phyloP scores from a whole-genome alignment of 2,113 vertebrate species.

The Pica pica region DNA sequence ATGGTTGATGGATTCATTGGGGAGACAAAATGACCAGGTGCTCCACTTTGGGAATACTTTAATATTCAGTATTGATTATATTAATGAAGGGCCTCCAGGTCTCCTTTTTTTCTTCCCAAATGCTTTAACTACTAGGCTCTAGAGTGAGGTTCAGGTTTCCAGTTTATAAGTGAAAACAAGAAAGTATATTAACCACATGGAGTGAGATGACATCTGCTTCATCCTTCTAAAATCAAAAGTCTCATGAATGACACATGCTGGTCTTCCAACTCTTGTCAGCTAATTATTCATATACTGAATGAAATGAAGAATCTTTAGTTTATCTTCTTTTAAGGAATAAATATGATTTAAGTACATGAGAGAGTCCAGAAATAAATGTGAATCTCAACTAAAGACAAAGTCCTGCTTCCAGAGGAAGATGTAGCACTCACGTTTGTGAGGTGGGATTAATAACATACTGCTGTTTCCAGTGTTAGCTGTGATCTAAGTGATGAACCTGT shows the following conservation, averaged over 20 bases:
- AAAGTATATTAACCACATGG: background rate
- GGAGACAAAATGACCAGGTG: background rate
- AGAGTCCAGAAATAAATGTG: background rate
- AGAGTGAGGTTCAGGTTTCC: background rate
- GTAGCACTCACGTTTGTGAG: background rate
- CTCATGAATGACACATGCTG: background rate
- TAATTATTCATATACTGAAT: background rate
- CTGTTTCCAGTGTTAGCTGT: background rate
- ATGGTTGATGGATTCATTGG: background rate
- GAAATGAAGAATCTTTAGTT: background rate
- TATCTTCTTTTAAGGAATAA: background rate
- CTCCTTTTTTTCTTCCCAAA: background rate
- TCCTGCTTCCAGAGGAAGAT: background rate
- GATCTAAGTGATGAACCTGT: background rate
- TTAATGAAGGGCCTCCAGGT: background rate
- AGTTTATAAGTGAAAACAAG: background rate
- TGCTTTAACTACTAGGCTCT: background rate
- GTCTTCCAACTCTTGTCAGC: background rate
- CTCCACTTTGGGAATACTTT: background rate
- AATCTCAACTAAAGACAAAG: background rate
- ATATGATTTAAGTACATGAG: background rate
- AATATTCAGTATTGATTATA: slow-evolving; percentile 12
- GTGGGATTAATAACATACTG: background rate
- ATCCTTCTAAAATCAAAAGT: background rate
- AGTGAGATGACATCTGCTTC: background rate